These are phyloP conservation scores for Drosophila macrospina DNA, from an alignment of 2,888 invertebrate genomes.

Conservation along the genomic window DNA sequence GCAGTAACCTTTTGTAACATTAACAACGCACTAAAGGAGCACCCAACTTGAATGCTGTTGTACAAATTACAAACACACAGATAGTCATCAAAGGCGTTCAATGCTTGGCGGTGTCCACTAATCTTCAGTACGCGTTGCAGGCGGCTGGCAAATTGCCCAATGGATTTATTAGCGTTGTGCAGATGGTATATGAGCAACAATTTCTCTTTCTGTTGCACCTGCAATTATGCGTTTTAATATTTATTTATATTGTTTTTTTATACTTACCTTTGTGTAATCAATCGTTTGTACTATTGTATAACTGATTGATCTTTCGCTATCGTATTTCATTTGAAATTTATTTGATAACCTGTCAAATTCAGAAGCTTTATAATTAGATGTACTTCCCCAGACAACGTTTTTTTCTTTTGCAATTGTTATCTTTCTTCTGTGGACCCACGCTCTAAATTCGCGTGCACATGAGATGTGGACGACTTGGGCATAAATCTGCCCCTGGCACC, in stretches of 20 bases:
- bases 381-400: background rate
- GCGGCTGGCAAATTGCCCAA: conserved; percentile 55
- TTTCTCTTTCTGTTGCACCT: conserved; percentile 66
- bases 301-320: background rate
- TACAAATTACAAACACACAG: conserved; percentile 16
- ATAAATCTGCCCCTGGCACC: conserved; percentile 23
- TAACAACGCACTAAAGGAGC: conserved; percentile 64
- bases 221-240: conserved; percentile 27
- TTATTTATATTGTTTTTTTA: conserved; percentile 21
- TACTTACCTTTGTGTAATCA: conserved; percentile 2
- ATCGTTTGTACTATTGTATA: background rate
- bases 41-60: conserved; percentile 17
- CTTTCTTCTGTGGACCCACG: conserved; percentile 44
- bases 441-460: conserved; percentile 12
- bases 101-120: conserved; percentile 42
- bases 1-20: conserved; percentile 65
- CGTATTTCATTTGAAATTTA: background rate
- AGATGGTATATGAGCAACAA: conserved; percentile 59
- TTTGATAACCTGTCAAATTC: background rate
- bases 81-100: conserved; percentile 60
- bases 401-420: background rate
- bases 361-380: conserved; percentile 4
- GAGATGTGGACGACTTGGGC: conserved; percentile 20
- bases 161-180: conserved; percentile 40
- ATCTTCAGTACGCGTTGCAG: conserved; percentile 35